Percentiles rank a stretch among this genome's conserved stretches.
Conservation (phyloP, 2,113 vertebrate species). For the Neogale vison region DNA sequence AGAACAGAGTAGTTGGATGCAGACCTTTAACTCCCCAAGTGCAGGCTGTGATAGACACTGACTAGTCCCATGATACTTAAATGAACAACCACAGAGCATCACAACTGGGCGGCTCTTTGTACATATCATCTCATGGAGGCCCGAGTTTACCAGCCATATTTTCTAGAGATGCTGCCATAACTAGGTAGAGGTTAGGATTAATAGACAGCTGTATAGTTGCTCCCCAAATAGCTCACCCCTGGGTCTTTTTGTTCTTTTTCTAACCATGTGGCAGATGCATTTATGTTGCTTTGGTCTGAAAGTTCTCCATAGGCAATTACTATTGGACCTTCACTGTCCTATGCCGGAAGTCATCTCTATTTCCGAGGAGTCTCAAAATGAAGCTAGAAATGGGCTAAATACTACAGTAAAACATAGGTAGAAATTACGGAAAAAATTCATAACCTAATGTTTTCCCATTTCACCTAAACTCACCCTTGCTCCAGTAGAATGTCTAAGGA, state of each 20-base stretch:
- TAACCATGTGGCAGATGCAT: not conserved
- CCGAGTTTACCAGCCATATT: not conserved
- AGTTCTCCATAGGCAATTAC: not conserved
- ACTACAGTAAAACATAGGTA: not conserved
- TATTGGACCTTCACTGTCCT: not conserved
- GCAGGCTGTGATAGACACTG: not conserved
- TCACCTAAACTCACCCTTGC: not conserved
- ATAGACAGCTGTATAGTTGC: not conserved
- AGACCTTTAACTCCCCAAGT: not conserved
- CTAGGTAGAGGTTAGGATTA: not conserved
- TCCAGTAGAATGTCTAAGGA: not conserved
- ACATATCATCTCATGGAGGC: not conserved
- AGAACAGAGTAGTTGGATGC: not conserved
- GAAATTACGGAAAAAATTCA: not conserved
- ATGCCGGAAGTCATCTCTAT: not conserved
- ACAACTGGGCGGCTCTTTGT: not conserved
- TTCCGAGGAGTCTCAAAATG: not conserved
- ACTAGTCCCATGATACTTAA: not conserved
- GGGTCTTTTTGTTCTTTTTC: not conserved
- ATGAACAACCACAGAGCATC: not conserved
- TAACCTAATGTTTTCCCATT: not conserved
- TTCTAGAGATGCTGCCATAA: not conserved
- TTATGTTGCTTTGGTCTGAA: not conserved
- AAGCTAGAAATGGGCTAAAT: not conserved
- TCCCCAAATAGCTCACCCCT: not conserved